Conservation (phyloP, 2,797 vertebrate species). For the Trachurus trachurus region DNA sequence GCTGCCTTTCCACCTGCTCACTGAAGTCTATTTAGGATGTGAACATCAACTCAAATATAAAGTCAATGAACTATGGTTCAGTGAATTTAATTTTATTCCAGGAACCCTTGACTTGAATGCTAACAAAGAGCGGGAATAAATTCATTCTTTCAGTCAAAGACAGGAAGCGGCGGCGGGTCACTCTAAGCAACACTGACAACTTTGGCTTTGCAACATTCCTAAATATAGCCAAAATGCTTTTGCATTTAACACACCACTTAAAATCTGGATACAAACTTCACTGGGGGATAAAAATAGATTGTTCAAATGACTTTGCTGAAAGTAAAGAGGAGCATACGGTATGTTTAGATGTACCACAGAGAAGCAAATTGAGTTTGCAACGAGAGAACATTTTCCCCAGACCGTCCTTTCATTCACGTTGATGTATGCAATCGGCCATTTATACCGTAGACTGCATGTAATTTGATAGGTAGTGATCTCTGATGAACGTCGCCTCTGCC, state of each 20-base stretch:
- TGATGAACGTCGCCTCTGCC: constrained; percentile 48
- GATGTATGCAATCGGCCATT: constrained; percentile 56
- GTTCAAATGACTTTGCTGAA: constrained; percentile 27
- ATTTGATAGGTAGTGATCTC: constrained; percentile 68
- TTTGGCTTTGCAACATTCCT: background rate
- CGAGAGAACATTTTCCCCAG: constrained; percentile 4
- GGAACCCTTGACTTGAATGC: constrained; percentile 18
- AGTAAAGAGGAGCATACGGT: constrained; percentile 11
- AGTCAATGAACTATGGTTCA: constrained; percentile 22
- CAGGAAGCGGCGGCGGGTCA: background rate
- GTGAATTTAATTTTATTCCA: constrained; percentile 17
- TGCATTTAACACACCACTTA: background rate
- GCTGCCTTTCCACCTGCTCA: background rate
- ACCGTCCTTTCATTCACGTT: constrained; percentile 42
- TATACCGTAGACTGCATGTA: constrained; percentile 43
- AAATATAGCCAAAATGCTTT: constrained; percentile 7
- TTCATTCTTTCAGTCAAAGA: constrained; percentile 9
- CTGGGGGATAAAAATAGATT: constrained; percentile 30
- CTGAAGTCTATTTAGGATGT: constrained; percentile 2
- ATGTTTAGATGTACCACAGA: constrained; percentile 5
- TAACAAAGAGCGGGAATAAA: background rate
- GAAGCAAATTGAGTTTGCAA: constrained; percentile 49
- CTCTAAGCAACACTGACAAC: constrained; percentile 13
- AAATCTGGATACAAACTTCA: constrained; percentile 24
- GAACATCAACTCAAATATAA: constrained; percentile 15